A percentile compares a stretch with the other conserved stretches of the same genome.
Evolutionary conservation across 2,888 invertebrate genomes (phyloP).

Genomic region (Cistogaster globosa): DNA sequence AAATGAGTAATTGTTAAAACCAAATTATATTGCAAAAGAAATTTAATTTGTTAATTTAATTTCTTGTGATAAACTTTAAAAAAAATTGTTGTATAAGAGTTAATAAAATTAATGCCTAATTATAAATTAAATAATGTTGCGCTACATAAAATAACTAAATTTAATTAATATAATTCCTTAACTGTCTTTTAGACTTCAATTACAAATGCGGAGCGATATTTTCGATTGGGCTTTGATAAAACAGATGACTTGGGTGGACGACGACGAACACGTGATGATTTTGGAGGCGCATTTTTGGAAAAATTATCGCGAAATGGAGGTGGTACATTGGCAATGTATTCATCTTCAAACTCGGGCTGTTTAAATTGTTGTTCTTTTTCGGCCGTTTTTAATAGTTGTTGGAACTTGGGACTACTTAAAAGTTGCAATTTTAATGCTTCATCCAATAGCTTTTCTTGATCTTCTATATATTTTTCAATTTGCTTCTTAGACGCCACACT

Average conservation of each 20-base stretch:
- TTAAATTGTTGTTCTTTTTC: slow-evolving; percentile 77
- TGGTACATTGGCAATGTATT: slow-evolving; percentile 73
- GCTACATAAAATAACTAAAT: too few relatives aligned
- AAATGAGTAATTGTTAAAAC: too few relatives aligned
- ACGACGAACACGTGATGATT: slow-evolving; percentile 73
- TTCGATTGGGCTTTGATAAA: slow-evolving; percentile 76
- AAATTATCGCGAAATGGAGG: slow-evolving; percentile 73
- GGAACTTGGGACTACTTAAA: slow-evolving; percentile 78
- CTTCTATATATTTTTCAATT: slow-evolving; percentile 78
- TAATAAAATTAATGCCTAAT: too few relatives aligned
- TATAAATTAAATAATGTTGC: too few relatives aligned
- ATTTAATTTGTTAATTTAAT: too few relatives aligned
- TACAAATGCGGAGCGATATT: slow-evolving; percentile 79
- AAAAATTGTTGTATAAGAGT: too few relatives aligned
- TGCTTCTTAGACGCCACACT: slow-evolving; percentile 79
- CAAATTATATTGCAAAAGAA: too few relatives aligned
- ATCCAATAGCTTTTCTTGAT: slow-evolving; percentile 78
- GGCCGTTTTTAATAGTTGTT: slow-evolving; percentile 77
- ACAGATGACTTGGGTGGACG: slow-evolving; percentile 75
- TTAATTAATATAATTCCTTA: too few relatives aligned
- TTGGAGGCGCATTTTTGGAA: slow-evolving; percentile 52
- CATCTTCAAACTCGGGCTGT: slow-evolving; percentile 75
- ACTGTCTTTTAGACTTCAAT: slow-evolving; percentile 71
- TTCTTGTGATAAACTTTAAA: too few relatives aligned
- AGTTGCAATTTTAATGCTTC: slow-evolving; percentile 79